Evolutionary conservation across 37 sponge, comb jelly and placozoan species (phyloP).

Genomic region (Chondrilla cf. caribensis): DNA sequence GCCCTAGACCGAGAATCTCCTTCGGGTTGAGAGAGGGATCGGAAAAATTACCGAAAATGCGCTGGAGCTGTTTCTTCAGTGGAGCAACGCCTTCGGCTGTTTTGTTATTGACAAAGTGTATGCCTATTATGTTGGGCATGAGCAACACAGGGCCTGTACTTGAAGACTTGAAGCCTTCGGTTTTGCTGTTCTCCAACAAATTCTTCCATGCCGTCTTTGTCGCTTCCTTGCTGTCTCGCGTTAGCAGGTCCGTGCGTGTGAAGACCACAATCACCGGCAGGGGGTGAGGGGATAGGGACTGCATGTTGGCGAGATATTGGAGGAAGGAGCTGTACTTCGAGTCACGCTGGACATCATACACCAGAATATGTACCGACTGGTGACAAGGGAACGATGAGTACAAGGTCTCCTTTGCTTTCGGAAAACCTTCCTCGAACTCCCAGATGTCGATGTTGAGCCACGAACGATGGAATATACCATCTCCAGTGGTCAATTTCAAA

Average conservation of each 20-base stretch:
- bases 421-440: constrained; percentile 55
- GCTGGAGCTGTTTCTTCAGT: constrained; percentile 33
- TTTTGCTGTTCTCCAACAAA: neutral
- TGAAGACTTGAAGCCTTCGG: neutral
- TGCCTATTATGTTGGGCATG: constrained; percentile 28
- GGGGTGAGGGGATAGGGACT: constrained; percentile 11
- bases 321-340: constrained; percentile 19
- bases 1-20: neutral
- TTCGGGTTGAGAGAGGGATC: neutral
- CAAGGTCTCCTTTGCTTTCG: neutral
- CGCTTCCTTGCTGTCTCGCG: constrained; percentile 35
- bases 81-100: constrained; percentile 35
- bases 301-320: constrained; percentile 53
- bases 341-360: constrained; percentile 14
- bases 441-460: constrained; percentile 52
- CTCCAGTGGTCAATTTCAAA: neutral
- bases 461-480: constrained; percentile 20
- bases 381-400: constrained; percentile 51
- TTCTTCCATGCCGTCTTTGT: constrained; percentile 3
- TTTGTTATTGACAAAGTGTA: constrained; percentile 48
- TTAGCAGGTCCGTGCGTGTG: constrained; percentile 50
- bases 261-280: constrained; percentile 66
- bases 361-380: constrained; percentile 51
- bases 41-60: neutral
- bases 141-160: constrained; percentile 24